A percentile compares a stretch with the other conserved stretches of the same genome.
phyloP scores from a whole-genome alignment of 2,888 invertebrate genomes.

The Lasioglossum leucozonium region DNA sequence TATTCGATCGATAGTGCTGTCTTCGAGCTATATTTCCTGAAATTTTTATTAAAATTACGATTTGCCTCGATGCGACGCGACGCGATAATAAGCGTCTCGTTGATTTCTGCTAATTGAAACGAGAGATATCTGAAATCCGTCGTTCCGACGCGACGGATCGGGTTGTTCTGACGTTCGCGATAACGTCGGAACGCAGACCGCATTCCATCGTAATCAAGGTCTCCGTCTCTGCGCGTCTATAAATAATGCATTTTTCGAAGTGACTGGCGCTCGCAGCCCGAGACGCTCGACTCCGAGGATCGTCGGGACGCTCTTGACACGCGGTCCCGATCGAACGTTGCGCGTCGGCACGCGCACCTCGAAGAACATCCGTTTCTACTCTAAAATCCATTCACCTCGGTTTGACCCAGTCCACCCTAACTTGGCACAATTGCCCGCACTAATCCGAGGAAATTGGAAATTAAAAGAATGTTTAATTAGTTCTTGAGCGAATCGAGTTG shows the following conservation, averaged over 20 bases:
- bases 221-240: constrained; percentile 68
- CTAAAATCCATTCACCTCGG: not conserved
- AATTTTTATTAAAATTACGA: too few species aligned
- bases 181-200: constrained; percentile 60
- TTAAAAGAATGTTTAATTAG: not conserved
- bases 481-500: too few species aligned
- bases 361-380: not conserved
- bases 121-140: not conserved
- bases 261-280: constrained; percentile 50
- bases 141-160: not conserved
- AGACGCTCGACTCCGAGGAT: constrained; percentile 22
- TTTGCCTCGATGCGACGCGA: too few species aligned
- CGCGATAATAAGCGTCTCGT: not conserved
- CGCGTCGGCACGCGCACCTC: constrained; percentile 6
- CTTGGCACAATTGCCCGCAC: not conserved
- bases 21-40: too few species aligned
- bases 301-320: constrained; percentile 46
- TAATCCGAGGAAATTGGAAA: not conserved
- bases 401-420: not conserved
- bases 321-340: constrained; percentile 15
- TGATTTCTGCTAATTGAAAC: not conserved
- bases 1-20: too few species aligned
- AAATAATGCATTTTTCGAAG: constrained; percentile 75
- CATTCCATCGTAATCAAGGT: constrained; percentile 76
- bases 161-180: constrained; percentile 33